Evolutionary conservation across 2,113 vertebrate species (phyloP).

Genomic region (Axis porcinus): DNA sequence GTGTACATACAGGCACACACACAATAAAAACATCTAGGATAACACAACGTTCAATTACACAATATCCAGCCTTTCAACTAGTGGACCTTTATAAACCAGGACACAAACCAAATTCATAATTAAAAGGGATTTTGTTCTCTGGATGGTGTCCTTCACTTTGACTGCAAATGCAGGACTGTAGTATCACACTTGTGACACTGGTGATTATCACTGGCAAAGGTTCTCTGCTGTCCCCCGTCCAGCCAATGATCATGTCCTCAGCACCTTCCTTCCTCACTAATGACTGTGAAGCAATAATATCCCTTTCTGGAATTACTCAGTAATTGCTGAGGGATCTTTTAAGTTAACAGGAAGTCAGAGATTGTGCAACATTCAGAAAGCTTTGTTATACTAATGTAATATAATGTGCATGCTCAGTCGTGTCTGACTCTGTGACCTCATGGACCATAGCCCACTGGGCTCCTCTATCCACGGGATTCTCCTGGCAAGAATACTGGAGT

Average conservation of each 20-base stretch:
- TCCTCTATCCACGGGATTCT: neutral
- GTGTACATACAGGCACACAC: accelerated
- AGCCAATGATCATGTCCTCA: neutral
- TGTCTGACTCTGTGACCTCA: neutral
- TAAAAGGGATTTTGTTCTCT: neutral
- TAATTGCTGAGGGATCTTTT: neutral
- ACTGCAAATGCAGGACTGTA: neutral
- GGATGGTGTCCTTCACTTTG: neutral
- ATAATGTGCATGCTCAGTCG: neutral
- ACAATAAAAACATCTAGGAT: neutral
- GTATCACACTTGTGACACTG: neutral
- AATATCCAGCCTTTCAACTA: neutral
- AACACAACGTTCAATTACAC: neutral
- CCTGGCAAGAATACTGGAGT: neutral
- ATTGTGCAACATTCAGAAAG: neutral
- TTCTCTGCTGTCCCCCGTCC: neutral
- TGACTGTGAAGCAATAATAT: neutral
- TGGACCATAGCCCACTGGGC: accelerated
- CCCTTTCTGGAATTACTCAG: neutral
- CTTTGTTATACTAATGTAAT: neutral
- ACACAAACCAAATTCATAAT: neutral
- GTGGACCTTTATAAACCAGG: neutral
- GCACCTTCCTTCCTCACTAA: neutral
- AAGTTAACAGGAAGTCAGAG: neutral
- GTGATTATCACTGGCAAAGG: neutral